Evolutionary conservation across 2,888 invertebrate genomes (phyloP).

Genomic region (Siphlonurus alternatus): DNA sequence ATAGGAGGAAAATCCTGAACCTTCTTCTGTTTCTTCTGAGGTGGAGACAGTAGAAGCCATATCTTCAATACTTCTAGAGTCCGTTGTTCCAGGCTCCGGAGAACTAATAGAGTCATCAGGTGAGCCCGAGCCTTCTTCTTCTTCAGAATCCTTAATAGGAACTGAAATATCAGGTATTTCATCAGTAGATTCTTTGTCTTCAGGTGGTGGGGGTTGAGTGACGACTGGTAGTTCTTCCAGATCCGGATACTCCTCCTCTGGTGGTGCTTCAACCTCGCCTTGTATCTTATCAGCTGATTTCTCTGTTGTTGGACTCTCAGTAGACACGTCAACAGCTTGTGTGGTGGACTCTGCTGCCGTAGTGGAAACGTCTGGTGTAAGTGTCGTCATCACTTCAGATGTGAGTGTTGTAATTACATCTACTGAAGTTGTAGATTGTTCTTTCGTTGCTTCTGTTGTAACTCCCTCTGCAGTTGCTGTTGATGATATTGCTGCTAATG

Average conservation of each 20-base stretch:
- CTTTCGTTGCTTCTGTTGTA: slow-evolving; percentile 13
- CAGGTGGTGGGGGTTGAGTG: background rate
- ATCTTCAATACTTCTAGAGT: background rate
- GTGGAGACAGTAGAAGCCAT: background rate
- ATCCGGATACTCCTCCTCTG: background rate
- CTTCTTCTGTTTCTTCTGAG: slow-evolving; percentile 1
- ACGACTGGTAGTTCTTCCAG: background rate
- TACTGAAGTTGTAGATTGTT: slow-evolving; percentile 11
- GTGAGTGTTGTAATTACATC: slow-evolving; percentile 8
- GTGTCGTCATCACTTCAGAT: slow-evolving; percentile 6
- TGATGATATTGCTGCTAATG: slow-evolving; percentile 11
- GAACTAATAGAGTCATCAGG: background rate
- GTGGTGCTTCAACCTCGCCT: background rate
- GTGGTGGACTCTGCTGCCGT: slow-evolving; percentile 13
- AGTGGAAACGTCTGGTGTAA: slow-evolving; percentile 12
- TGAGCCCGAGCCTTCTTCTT: background rate
- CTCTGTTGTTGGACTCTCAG: slow-evolving; percentile 11
- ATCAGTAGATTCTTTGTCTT: background rate
- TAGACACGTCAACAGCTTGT: slow-evolving; percentile 3
- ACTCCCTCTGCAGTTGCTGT: slow-evolving; percentile 8
- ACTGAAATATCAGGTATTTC: background rate
- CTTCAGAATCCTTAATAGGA: background rate
- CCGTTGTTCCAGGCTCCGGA: background rate
- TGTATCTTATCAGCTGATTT: slow-evolving; percentile 8
- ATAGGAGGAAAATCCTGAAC: background rate